These are phyloP conservation scores for Oryctolagus cuniculus DNA, from an alignment of 2,113 vertebrate genomes.

Conservation along the genomic window DNA sequence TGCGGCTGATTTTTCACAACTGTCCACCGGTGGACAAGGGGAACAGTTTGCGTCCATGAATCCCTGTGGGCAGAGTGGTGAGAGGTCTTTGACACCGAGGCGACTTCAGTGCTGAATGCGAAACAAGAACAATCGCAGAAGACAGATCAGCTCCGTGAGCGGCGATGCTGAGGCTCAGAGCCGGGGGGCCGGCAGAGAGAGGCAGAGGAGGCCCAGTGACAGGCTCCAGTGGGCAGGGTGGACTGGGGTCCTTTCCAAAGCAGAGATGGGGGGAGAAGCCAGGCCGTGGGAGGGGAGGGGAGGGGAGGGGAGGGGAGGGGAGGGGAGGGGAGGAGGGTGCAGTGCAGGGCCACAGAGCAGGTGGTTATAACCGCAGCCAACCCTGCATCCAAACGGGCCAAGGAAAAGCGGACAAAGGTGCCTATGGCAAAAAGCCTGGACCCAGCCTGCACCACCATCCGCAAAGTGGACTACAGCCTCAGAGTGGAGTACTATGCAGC, in stretches of 20 bases:
- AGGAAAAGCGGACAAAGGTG: not conserved
- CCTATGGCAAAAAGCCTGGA: not conserved
- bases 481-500: not conserved
- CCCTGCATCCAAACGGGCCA: not conserved
- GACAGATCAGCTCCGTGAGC: conserved; percentile 45
- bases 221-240: not conserved
- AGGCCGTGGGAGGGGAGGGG: not conserved
- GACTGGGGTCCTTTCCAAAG: not conserved
- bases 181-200: fast-evolving
- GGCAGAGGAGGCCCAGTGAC: fast-evolving
- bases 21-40: not conserved
- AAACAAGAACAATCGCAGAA: conserved; percentile 46
- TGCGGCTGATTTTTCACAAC: conserved; percentile 47
- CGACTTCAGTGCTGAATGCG: conserved; percentile 38
- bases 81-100: conserved; percentile 67
- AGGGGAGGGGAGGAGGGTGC: not conserved
- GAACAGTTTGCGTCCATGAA: conserved; percentile 62
- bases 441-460: not conserved
- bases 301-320: not conserved
- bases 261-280: not conserved
- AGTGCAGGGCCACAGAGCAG: fast-evolving
- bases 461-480: fast-evolving
- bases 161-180: not conserved
- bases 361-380: not conserved
- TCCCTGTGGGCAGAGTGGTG: conserved; percentile 43